Percentiles rank a stretch among this genome's conserved stretches.
Conservation (phyloP, 1,140 invertebrate species). For the Globodera ellingtonae region DNA sequence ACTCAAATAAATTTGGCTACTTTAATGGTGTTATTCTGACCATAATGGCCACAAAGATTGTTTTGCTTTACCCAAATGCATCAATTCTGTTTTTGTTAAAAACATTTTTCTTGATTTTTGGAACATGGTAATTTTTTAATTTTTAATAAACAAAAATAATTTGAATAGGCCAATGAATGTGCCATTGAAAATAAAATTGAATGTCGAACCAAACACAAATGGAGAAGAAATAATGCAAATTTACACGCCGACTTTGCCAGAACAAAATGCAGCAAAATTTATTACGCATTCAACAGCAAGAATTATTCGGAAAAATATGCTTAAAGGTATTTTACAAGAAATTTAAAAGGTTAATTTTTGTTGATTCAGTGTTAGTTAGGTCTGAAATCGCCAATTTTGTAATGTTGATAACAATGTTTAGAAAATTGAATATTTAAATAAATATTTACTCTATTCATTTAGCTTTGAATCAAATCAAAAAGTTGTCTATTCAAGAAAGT, state of each 20-base stretch:
- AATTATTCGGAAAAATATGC: constrained; percentile 14
- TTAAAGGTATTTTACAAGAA: constrained; percentile 1
- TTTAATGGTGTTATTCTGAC: constrained; percentile 71
- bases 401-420: no score
- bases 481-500: background rate
- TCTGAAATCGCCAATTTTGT: no score
- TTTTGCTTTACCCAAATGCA: constrained; percentile 8
- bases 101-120: constrained; percentile 66
- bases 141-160: background rate
- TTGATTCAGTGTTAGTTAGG: no score
- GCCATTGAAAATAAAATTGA: background rate
- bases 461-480: background rate
- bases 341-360: background rate
- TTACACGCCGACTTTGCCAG: constrained; percentile 6
- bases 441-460: background rate
- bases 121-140: background rate
- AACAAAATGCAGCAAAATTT: constrained; percentile 22
- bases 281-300: background rate
- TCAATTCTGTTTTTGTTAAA: constrained; percentile 63
- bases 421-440: no score
- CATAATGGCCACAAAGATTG: constrained; percentile 12
- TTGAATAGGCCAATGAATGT: background rate
- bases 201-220: background rate
- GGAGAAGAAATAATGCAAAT: constrained; percentile 5
- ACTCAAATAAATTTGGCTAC: constrained; percentile 73